These are phyloP conservation scores for Talpa occidentalis DNA, from an alignment of 2,113 vertebrate genomes.

Conservation along the genomic window DNA sequence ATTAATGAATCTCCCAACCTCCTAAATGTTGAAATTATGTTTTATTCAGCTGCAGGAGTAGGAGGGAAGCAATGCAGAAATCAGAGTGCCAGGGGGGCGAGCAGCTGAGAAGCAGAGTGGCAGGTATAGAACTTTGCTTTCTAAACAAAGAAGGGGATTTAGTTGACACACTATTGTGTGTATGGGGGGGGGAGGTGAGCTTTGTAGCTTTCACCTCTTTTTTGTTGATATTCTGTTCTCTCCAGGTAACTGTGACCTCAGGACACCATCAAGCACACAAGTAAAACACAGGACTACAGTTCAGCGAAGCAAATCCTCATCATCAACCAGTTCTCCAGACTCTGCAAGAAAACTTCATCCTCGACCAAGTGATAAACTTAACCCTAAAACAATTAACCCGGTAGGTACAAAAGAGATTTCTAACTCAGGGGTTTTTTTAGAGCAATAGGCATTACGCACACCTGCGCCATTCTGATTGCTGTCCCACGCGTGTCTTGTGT, in stretches of 20 bases:
- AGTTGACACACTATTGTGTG: background rate
- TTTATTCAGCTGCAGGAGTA: conserved; percentile 31
- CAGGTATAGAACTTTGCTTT: background rate
- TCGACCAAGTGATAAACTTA: conserved; percentile 89
- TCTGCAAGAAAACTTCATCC: conserved; percentile 75
- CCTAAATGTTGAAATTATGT: conserved; percentile 36
- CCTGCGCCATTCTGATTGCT: background rate
- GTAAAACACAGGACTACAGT: conserved; percentile 65
- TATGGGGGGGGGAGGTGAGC: background rate
- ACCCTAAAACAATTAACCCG: conserved; percentile 91
- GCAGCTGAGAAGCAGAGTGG: conserved; percentile 48
- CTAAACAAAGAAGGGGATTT: background rate
- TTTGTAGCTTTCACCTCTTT: background rate
- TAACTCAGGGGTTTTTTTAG: background rate
- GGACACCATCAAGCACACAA: conserved; percentile 72
- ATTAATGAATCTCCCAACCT: background rate
- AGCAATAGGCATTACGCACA: background rate
- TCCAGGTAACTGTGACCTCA: conserved; percentile 78
- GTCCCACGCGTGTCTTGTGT: background rate
- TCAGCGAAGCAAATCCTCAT: conserved; percentile 76
- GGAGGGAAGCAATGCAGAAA: conserved; percentile 49
- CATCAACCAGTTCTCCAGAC: conserved; percentile 67
- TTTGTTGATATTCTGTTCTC: conserved; percentile 3
- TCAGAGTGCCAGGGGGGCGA: conserved; percentile 34
- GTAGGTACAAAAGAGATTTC: conserved; percentile 78